Evolutionary conservation across 2,888 invertebrate species (phyloP), one percentile per base, ranked within the genome.

Genomic region (Desoria tigrina): DNA sequence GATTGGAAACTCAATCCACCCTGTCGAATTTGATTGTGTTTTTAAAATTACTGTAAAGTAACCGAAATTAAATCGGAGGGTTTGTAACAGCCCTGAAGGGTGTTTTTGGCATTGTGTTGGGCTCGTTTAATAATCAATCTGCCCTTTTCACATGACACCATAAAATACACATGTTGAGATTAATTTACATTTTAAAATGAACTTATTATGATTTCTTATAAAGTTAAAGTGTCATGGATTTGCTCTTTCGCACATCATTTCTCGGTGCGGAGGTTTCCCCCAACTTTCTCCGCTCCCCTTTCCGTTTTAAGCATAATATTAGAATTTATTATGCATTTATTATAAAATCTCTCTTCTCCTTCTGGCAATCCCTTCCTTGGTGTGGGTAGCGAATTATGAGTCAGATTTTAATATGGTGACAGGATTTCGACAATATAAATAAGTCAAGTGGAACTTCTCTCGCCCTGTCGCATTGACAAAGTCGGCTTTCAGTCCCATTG

Each of bases 151-250:
- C 53, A 59, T 59, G 64, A 59, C 42, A 42, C 64, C 51, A 63
- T 63, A 57, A 63, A 63, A 63, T 51, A 53, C 63, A 58, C 50
- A 50, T 63, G 63, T 56, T 58, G 58, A 63, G 51, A 51, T 58
- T 58, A 58, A 67, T 71, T 72, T 69, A 63, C 63, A 69, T 69
- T 72, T 72, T 72, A 69, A 69, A 72, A 67, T 65, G 72, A 72
- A 66, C 68, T 71, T 68, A 58, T 64, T 50, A 39, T 55, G 42
- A 24, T 39, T 45, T 55, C 28, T 26, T 18, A 55, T 55, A 18
- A 55, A 55, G 55, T 55, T 32, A 11, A 49, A 24, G 49, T 28
- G 51, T 58, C 21, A 18, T 6, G 16, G 9, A 45, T 45, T 45
- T 45, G 7, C 45, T 45, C n/a, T 6, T 45, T 45, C n/a, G 16